Conservation (phyloP, 2,113 vertebrate genomes). For the Galbula dea region DNA sequence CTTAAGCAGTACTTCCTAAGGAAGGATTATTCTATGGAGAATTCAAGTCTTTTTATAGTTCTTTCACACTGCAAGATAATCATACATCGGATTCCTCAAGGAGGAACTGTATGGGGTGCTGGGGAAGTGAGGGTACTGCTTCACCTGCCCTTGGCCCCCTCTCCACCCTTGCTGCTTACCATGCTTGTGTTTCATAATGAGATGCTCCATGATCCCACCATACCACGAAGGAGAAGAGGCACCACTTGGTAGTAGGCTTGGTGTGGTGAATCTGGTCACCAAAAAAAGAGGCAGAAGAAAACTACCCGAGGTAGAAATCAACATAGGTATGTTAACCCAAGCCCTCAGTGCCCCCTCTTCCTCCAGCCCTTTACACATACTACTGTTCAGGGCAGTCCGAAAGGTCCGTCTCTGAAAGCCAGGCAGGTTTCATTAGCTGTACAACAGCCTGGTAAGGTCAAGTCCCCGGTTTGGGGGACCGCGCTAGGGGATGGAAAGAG, state of each 20-base stretch:
- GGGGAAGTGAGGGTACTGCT: not conserved
- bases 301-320: too few species aligned
- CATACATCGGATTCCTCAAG: too few species aligned
- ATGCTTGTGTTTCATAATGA: fast-evolving
- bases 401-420: not conserved
- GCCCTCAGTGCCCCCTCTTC: not conserved
- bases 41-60: not conserved
- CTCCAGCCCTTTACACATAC: not conserved
- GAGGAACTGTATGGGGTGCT: fast-evolving
- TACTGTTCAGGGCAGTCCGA: not conserved
- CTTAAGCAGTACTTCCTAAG: not conserved
- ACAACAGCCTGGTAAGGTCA: not conserved
- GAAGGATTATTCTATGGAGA: not conserved
- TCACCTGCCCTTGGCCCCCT: not conserved
- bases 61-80: not conserved
- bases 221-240: not conserved
- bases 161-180: not conserved
- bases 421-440: not conserved
- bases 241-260: not conserved
- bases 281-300: not conserved
- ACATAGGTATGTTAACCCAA: fast-evolving
- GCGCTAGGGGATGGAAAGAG: too few species aligned
- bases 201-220: fast-evolving
- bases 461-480: too few species aligned
- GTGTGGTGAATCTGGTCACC: not conserved